Evolutionary conservation across 2,113 vertebrate genomes (phyloP), one percentile per base, ranked within the genome.

Genomic region (Aphelocoma coerulescens): DNA sequence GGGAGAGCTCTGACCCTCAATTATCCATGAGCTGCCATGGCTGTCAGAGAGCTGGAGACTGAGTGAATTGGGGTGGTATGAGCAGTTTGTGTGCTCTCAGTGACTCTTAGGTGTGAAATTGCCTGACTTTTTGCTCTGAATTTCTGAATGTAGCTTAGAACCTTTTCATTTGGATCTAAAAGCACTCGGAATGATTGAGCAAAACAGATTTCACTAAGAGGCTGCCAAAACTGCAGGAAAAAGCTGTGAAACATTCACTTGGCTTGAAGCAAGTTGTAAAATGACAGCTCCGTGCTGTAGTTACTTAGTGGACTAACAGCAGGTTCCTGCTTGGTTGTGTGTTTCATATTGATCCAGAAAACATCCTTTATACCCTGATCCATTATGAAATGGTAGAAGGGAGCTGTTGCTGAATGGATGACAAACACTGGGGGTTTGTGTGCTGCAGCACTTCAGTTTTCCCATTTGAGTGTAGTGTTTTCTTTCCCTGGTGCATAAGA

Each of bases 241-340:
- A 86, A 63, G 39, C 94, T 96, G 87, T 93, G 96, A 96, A 95
- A 96, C 92, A 93, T 95, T 95, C 22, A 5, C 73, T 96, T 96
- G 90, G 93, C 85, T 84, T 57, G 71, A 92, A 95, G 37, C 65
- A 77, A 91, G 85, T 67, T 8, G 1, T 85, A 78, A 91, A 92
- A 82, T 62, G 92, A 86, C 96, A 92, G 66, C 93, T 94, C 95
- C 95, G 93, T 85, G 96, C 92, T 96, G 96, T 59, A 97, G 80
- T 57, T 91, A 61, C 83, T 94, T 94, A 88, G 52, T 86, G 86
- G 80, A 46, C 65, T 94, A 96, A 91, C 92, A 96, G 94, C 91
- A 95, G 96, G 89, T 96, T 91, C 61, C 91, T 92, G 3, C 76
- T 93, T 91, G 67, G 61, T 69, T 90, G 49, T 77, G 62, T 90